Evolutionary conservation across 2,888 invertebrate genomes (phyloP), one percentile per base, ranked within the genome.

Genomic region (Lysandra bellargus): DNA sequence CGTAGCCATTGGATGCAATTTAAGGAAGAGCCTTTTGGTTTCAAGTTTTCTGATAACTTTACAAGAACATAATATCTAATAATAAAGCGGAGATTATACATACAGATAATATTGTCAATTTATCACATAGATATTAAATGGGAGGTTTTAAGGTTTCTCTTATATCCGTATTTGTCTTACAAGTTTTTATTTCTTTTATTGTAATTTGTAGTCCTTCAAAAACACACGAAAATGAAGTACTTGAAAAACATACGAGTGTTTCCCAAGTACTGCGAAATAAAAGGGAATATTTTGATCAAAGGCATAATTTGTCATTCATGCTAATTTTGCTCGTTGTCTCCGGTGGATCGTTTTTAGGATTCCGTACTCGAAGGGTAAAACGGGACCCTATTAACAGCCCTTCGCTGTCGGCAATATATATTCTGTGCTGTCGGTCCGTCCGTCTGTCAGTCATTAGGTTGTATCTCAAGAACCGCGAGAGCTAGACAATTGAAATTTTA

Each of bases 281-380:
- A 57, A 69, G 30, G 3, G 30, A 64, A 64, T 69, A 69, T 69
- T 61, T 61, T 33, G 30, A 69, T 69, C 69, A 69, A 69, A 69
- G 69, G 33, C 33, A 69, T 33, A 69, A 69, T 69, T 69, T 69
- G 30, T 69, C 33, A 69, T 69, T 33, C 69, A 69, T 69, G 69
- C 1, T 69, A 69, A 69, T 69, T 69, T 33, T 33, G 30, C 69
- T 69, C 69, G 33, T 33, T 33, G 33, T 69, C 69, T 69, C 69
- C 33, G 1, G 69, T 30, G 64, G 30, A 30, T 30, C 30, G 30
- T 69, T 69, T 64, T 33, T 69, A 33, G 57, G 57, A 14, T 33
- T 69, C 7, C 69, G 14, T 69, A 5, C 1, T 30, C 33, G 33
- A 69, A 37, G 30, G 4, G 30, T 1, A 5, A 37, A 57, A 57